These are phyloP conservation scores for Phasianus colchicus DNA, from an alignment of 2,113 vertebrate genomes.

Conservation along the genomic window DNA sequence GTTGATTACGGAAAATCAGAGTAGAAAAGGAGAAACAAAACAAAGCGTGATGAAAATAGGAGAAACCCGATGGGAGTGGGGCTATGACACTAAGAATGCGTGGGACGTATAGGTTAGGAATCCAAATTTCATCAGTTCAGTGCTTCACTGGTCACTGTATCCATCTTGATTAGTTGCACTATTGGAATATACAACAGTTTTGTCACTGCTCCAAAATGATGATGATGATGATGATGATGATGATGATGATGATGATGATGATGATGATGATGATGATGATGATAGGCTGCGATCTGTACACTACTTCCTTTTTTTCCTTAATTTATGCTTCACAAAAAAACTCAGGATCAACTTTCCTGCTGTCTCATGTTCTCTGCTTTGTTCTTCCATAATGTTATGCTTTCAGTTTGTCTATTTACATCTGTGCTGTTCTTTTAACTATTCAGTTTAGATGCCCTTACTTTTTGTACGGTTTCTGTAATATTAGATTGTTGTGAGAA, in stretches of 20 bases:
- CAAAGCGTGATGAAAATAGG: neutral
- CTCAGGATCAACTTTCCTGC: neutral
- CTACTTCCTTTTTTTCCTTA: neutral
- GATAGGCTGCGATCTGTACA: neutral
- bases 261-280: neutral
- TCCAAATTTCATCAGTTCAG: neutral
- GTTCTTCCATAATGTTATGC: neutral
- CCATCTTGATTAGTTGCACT: rapidly evolving
- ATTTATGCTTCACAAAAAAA: neutral
- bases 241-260: neutral
- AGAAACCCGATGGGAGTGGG: neutral
- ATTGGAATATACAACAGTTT: neutral
- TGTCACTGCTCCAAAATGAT: neutral
- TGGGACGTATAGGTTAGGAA: rapidly evolving
- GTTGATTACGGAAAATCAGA: neutral
- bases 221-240: too few species aligned
- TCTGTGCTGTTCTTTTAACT: neutral
- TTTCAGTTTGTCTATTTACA: neutral
- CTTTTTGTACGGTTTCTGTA: neutral
- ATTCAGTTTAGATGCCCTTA: neutral
- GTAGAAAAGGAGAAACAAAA: neutral
- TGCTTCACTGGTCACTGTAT: neutral
- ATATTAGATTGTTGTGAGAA: neutral
- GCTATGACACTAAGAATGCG: neutral
- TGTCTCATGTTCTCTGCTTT: neutral